Base-by-base conservation (phyloP, 2,888 invertebrate species). In the Azorinus chamasolen region DNA sequence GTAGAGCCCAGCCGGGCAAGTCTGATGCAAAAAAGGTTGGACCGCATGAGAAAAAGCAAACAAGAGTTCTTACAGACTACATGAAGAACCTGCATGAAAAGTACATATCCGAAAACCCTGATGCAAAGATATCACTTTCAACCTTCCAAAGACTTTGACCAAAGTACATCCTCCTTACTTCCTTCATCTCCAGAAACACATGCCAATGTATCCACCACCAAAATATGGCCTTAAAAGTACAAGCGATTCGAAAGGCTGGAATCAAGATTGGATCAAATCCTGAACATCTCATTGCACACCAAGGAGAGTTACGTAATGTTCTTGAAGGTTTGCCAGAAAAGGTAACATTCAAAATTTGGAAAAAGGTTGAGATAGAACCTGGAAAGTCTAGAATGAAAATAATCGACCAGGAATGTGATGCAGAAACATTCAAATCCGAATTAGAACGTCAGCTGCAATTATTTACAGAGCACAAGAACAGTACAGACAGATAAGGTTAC, bases 1-100 rank as follows among this genome's bases (percentile, higher is more conserved):
- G 78, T 51, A 16, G 73, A 39, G 59, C 58, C 24, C 22, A 55
- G 27, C 84, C 83, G 6, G 80, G 84, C 14, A 80, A 83, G 48
- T 57, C 39, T 18, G 79, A 80, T 66, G 43, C 27, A 12, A 71
- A 55, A n/a, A 69, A 64, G 48, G 32, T 39, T 5, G 57, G 16
- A 3, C 41, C 55, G 12, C 24, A 27, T 20, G 50, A 55, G 2
- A 53, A 66, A 48, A 37, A 57, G 14, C 79, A 84, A 45, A 71
- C 57, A 3, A 50, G 59, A 39, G 59, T 78, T 2, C 45, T 82
- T 10, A 81, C 68, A 18, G 79, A 79, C 53, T 78, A 71, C 32
- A 18, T 78, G 39, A 39, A 8, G 20, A 66, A 71, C 24, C 27
- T 73, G 10, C 53, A 79, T 39, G 12, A 41, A 24, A 55, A 55